Conservation (phyloP, 2,113 vertebrate genomes). For the Pycnonotus jocosus region DNA sequence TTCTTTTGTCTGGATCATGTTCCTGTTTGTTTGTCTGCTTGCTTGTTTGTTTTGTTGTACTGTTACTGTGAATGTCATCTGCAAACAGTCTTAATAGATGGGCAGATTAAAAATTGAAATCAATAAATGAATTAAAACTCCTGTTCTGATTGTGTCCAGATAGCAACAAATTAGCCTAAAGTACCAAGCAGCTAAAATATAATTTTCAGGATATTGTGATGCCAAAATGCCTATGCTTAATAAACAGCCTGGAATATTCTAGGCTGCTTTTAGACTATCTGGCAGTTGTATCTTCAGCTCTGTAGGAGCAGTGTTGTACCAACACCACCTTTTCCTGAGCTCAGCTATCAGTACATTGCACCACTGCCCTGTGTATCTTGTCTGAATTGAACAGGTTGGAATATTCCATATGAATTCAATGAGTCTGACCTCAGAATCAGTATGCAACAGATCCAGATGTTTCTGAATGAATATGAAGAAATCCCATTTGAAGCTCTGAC, state of each 20-base stretch:
- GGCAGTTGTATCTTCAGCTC: not conserved
- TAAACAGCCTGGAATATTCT: not conserved
- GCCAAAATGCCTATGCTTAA: not conserved
- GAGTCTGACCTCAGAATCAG: conserved; percentile 92
- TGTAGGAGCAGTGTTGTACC: not conserved
- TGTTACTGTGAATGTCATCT: not conserved
- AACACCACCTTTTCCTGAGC: not conserved
- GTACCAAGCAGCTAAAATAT: not conserved
- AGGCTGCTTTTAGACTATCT: not conserved
- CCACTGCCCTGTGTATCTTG: not conserved
- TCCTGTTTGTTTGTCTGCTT: not conserved
- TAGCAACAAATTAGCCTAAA: not conserved
- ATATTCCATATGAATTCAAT: conserved; percentile 94
- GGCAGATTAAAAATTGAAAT: not conserved
- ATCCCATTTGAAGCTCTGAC: conserved; percentile 86
- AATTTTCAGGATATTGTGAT: not conserved
- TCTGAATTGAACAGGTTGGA: conserved; percentile 81
- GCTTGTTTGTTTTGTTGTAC: not conserved
- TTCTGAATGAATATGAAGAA: conserved; percentile 88
- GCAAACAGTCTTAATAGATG: not conserved
- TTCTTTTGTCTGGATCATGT: not conserved
- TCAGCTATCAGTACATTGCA: not conserved
- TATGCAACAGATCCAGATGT: conserved; percentile 90
- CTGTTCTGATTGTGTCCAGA: not conserved
- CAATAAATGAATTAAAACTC: not conserved